Evolutionary conservation across 2,113 vertebrate species (phyloP).

Genomic region (Macrotus californicus): DNA sequence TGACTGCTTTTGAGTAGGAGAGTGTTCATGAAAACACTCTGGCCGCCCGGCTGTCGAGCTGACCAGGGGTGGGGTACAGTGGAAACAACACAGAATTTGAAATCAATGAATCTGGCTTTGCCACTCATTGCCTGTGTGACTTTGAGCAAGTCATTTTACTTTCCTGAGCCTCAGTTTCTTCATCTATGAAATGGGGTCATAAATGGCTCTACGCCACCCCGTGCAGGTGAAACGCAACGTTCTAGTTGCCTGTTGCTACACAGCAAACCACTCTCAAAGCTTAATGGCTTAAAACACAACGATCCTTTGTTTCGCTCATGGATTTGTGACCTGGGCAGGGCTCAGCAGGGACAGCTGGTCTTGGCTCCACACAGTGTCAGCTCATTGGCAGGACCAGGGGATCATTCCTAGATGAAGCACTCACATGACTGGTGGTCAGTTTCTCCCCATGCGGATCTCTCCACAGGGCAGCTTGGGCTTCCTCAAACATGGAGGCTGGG

Average conservation of each 20-base stretch:
- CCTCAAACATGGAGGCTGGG: not conserved
- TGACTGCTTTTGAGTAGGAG: not conserved
- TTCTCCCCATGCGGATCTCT: not conserved
- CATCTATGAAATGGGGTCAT: not conserved
- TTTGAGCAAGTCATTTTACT: not conserved
- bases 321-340: not conserved
- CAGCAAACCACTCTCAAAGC: not conserved
- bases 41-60: rapidly evolving
- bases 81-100: not conserved
- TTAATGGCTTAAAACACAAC: not conserved
- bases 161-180: not conserved
- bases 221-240: rapidly evolving
- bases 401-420: no score
- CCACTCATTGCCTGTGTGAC: not conserved
- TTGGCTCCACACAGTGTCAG: rapidly evolving
- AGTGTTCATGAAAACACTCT: rapidly evolving
- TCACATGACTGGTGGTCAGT: rapidly evolving
- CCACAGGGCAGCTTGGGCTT: not conserved
- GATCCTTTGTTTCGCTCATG: not conserved
- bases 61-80: no score
- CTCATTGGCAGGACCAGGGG: not conserved
- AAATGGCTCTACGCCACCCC: not conserved
- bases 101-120: not conserved
- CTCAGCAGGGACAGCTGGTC: not conserved
- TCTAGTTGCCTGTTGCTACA: not conserved